Percentiles rank a stretch among this genome's conserved stretches.
Conservation (phyloP, 2,113 vertebrate species). For the Dicentrarchus labrax region DNA sequence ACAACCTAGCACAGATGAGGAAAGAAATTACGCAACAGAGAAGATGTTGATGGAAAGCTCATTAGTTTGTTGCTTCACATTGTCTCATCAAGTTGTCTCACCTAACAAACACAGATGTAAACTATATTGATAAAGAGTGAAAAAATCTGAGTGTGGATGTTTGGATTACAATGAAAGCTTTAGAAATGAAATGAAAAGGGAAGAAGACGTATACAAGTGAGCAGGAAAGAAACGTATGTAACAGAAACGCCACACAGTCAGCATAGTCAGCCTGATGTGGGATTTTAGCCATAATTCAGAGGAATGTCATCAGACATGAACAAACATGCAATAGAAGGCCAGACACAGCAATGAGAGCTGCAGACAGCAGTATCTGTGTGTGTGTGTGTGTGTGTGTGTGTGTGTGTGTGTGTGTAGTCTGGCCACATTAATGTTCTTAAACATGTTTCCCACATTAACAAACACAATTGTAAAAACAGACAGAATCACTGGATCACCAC, state of each 20-base stretch:
- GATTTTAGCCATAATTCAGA: slow-evolving; percentile 21
- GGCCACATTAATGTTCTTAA: background rate
- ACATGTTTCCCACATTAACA: slow-evolving; percentile 54
- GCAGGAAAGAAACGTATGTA: too few relatives aligned
- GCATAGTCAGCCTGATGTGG: background rate
- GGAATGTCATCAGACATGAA: slow-evolving; percentile 42
- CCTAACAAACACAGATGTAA: background rate
- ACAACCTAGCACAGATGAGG: slow-evolving; percentile 30
- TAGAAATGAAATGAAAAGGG: background rate
- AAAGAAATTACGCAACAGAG: background rate
- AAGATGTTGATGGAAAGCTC: background rate
- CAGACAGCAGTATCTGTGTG: background rate
- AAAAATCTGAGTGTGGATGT: background rate
- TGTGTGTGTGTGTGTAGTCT: slow-evolving; percentile 4
- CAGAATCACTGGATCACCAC: background rate
- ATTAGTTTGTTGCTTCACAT: background rate
- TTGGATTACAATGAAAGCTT: background rate
- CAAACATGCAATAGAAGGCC: slow-evolving; percentile 27
- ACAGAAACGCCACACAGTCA: background rate
- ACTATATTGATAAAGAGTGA: background rate
- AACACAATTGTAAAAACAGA: slow-evolving; percentile 47
- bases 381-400: slow-evolving; percentile 12
- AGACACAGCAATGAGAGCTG: slow-evolving; percentile 32
- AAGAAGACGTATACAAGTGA: background rate
- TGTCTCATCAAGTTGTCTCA: background rate